These are phyloP conservation scores for Troides oblongomaculatus DNA, from an alignment of 2,888 invertebrate species.

Conservation along the genomic window DNA sequence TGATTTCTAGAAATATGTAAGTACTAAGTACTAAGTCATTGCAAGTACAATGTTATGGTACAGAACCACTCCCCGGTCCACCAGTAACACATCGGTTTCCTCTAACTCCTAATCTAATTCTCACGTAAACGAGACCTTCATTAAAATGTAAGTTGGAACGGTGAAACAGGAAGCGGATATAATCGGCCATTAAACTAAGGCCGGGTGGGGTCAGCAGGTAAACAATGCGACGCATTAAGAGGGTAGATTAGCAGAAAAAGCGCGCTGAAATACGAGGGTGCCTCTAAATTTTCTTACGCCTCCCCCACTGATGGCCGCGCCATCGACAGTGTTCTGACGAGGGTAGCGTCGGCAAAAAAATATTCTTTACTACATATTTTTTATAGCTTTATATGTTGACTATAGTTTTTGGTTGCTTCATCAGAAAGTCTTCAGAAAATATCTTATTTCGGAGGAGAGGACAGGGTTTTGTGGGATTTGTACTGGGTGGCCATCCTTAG, in stretches of 20 bases:
- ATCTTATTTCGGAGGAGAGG: too few relatives aligned
- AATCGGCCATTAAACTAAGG: slow-evolving; percentile 41
- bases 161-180: slow-evolving; percentile 41
- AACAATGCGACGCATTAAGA: slow-evolving; percentile 77
- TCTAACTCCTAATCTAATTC: background rate
- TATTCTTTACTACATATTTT: too few relatives aligned
- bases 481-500: too few relatives aligned
- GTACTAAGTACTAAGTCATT: too few relatives aligned
- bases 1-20: too few relatives aligned
- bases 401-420: too few relatives aligned
- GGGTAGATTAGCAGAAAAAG: slow-evolving; percentile 77
- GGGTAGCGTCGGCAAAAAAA: slow-evolving; percentile 53
- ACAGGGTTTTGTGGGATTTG: too few relatives aligned
- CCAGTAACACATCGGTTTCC: too few relatives aligned
- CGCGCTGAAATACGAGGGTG: slow-evolving; percentile 75
- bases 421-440: too few relatives aligned
- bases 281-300: slow-evolving; percentile 78
- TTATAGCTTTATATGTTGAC: too few relatives aligned
- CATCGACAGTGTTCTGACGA: slow-evolving; percentile 75
- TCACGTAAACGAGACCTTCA: slow-evolving; percentile 23
- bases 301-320: slow-evolving; percentile 65
- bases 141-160: slow-evolving; percentile 39
- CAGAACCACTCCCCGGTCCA: too few relatives aligned
- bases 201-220: slow-evolving; percentile 73
- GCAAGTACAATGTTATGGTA: too few relatives aligned